Base-by-base conservation (phyloP, 23 tunicate genomes). In the Oikopleura dioica region DNA sequence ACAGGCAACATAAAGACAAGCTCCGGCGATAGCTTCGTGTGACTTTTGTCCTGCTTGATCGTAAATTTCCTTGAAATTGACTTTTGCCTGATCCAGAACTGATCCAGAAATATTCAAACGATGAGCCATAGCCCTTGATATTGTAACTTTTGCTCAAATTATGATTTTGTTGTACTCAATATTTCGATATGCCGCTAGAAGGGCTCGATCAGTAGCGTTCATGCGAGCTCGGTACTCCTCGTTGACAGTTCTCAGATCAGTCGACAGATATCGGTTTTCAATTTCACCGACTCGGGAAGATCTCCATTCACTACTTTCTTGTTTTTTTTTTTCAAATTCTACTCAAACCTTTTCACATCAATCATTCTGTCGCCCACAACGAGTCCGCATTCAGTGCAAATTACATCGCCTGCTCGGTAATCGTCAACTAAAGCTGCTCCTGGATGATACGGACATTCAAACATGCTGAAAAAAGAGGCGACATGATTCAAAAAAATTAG, bases 201-300 rank as follows among this genome's bases (percentile, higher is more conserved):
- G 69, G 9, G 84, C 88, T 24, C 99, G 75, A 55, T 94, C 99
- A 38, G 85, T 78, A 72, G 77, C 82, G 35, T 85, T 83, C 95
- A 94, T 94, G 35, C 87, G 81, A 58, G 76, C 78, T 68, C 99
- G 77, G 78, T 86, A n/a, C n/a, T n/a, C n/a, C n/a, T n/a, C 95
- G 69, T 86, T 94, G 1, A 94, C 83, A 28, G 99, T 94, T 5
- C 95, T 86, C 75, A 94, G 51, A 77, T 94, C 99, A 51, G 88
- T 81, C 4, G 99, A 94, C 35, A 94, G 76, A 35, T 86, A 69
- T 23, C 95, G 83, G 37, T 94, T 94, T 76, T 86, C 87, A 50
- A 87, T 83, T 77, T 94, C 99, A 36, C 99, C 99, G 78, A 94
- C 99, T 83, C 99, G 87, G 38, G 89, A 89, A n/a, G n/a, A n/a